These are phyloP conservation scores for Neotoxoptera formosana DNA, from an alignment of 1,140 invertebrate species.

Conservation along the genomic window DNA sequence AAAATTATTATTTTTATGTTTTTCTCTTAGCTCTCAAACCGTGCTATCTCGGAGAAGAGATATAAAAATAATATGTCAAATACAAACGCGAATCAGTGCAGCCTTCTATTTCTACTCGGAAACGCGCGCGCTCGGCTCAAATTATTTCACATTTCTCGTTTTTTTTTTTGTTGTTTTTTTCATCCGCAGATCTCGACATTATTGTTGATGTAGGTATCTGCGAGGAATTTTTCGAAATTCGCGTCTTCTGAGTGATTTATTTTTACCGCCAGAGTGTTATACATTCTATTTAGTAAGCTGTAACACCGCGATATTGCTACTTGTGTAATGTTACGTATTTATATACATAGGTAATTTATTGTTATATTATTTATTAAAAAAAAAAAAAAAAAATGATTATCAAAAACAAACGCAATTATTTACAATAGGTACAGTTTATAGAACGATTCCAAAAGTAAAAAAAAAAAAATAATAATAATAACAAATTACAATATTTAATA, in stretches of 20 bases:
- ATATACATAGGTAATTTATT: background rate
- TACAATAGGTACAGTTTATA: background rate
- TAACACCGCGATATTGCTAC: background rate
- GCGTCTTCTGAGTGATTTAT: background rate
- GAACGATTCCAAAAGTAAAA: background rate
- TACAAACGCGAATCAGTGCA: background rate
- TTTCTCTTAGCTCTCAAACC: background rate
- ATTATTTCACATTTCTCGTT: background rate
- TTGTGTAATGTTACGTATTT: background rate
- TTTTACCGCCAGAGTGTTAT: background rate
- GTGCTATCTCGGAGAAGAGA: background rate
- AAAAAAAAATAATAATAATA: background rate
- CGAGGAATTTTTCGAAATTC: background rate
- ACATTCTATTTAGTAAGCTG: background rate
- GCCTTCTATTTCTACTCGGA: background rate
- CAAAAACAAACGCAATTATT: slow-evolving; percentile 16
- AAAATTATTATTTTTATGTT: background rate
- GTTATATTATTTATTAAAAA: background rate
- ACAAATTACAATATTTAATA: background rate
- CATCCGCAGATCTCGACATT: background rate
- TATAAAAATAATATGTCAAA: too few relatives aligned
- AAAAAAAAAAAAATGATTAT: slow-evolving; percentile 15
- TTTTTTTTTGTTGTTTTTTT: background rate
- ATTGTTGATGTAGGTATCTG: background rate
- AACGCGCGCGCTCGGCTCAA: background rate